phyloP scores from a whole-genome alignment of 2,113 vertebrate species.

The Nothobranchius kuhntae region DNA sequence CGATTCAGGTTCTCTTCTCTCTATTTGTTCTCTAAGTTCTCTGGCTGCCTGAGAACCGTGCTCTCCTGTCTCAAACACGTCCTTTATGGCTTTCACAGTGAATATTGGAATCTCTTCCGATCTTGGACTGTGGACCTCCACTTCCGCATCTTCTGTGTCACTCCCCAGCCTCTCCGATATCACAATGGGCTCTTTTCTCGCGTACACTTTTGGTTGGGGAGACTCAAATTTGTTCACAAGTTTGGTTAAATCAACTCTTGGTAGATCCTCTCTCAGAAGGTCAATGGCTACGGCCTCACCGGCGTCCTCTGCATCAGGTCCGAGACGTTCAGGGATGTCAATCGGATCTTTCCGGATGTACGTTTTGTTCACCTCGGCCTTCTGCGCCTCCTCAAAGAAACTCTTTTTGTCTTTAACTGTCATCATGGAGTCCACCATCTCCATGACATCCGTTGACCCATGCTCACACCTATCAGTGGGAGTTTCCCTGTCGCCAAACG shows the following conservation, averaged over 20 bases:
- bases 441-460: slow-evolving; percentile 58
- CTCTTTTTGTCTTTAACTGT: slow-evolving; percentile 81
- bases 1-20: slow-evolving; percentile 62
- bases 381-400: slow-evolving; percentile 82
- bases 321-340: slow-evolving; percentile 75
- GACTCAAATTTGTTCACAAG: slow-evolving; percentile 80
- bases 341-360: slow-evolving; percentile 78
- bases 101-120: slow-evolving; percentile 75
- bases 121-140: slow-evolving; percentile 58
- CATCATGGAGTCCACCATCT: slow-evolving; percentile 75
- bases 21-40: slow-evolving; percentile 77
- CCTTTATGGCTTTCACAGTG: slow-evolving; percentile 80
- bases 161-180: slow-evolving; percentile 76
- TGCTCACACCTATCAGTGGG: slow-evolving; percentile 67
- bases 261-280: slow-evolving; percentile 75
- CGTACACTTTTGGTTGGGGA: slow-evolving; percentile 70
- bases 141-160: slow-evolving; percentile 74
- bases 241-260: slow-evolving; percentile 75
- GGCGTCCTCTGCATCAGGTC: slow-evolving; percentile 73
- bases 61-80: slow-evolving; percentile 83
- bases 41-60: slow-evolving; percentile 75
- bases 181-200: slow-evolving; percentile 76
- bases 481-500: slow-evolving; percentile 75
- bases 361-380: slow-evolving; percentile 73
- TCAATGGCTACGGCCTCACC: slow-evolving; percentile 58